These are phyloP conservation scores for Ptychadena robeensis DNA, from an alignment of 2,797 vertebrate species.

Conservation along the genomic window DNA sequence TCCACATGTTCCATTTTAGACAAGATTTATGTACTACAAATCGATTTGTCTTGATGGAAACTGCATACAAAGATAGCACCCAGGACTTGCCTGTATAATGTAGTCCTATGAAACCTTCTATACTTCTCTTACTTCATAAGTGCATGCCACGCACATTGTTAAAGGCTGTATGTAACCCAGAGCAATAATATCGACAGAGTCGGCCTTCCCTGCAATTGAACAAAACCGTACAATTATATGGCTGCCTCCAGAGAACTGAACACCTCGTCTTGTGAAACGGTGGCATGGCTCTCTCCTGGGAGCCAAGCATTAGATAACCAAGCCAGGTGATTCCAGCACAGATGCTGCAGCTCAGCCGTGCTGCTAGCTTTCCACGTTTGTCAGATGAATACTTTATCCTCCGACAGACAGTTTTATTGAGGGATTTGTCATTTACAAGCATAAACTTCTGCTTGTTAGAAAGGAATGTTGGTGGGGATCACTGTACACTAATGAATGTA, in stretches of 20 bases:
- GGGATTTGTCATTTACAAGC: conserved; percentile 34
- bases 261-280: conserved; percentile 35
- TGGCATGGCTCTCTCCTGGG: conserved; percentile 36
- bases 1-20: no score
- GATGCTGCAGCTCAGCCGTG: neutral
- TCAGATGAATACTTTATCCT: conserved; percentile 1
- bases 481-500: conserved; percentile 6
- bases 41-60: no score
- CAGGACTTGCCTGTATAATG: no score
- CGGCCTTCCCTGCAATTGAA: conserved; percentile 19
- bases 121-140: neutral
- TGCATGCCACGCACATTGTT: neutral
- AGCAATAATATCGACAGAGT: neutral
- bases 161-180: neutral
- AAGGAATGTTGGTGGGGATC: conserved; percentile 5
- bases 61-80: no score
- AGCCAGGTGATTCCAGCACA: conserved; percentile 52
- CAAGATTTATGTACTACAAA: no score
- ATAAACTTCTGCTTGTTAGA: conserved; percentile 27
- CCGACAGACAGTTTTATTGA: conserved; percentile 40
- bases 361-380: conserved; percentile 7
- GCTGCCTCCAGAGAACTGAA: conserved; percentile 35
- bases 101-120: no score
- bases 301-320: conserved; percentile 50
- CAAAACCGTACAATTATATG: conserved; percentile 48